Percentiles rank a stretch among this genome's conserved stretches.
phyloP scores from a whole-genome alignment of 2,888 invertebrate genomes.

The Lasioglossum villosulum region DNA sequence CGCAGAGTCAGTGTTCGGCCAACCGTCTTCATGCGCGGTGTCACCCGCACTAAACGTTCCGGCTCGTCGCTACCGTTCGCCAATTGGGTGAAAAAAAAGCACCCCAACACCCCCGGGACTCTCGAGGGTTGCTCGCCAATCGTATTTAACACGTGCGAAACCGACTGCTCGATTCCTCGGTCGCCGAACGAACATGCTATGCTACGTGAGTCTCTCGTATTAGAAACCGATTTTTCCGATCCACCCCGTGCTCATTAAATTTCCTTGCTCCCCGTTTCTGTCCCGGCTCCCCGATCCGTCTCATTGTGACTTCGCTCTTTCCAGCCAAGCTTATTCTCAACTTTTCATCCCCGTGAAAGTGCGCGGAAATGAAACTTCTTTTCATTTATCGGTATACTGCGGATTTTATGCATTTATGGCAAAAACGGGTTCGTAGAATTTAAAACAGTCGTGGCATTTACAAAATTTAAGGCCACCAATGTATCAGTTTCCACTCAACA shows the following conservation, averaged over 20 bases:
- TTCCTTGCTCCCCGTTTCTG: too few species aligned
- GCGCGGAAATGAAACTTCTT: neutral
- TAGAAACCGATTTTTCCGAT: too few species aligned
- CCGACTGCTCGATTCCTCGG: neutral
- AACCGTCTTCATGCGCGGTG: conserved; percentile 77
- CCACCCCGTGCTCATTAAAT: too few species aligned
- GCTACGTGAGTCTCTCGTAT: conserved; percentile 70
- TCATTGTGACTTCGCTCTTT: too few species aligned
- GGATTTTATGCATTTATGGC: too few species aligned
- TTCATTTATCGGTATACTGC: too few species aligned
- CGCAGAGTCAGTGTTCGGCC: conserved; percentile 77
- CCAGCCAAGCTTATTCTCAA: too few species aligned
- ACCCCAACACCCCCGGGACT: neutral
- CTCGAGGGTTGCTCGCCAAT: neutral
- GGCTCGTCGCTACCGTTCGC: neutral
- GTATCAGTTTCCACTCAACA: too few species aligned
- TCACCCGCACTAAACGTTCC: conserved; percentile 34
- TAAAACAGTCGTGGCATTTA: too few species aligned
- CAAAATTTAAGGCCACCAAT: too few species aligned
- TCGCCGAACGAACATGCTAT: conserved; percentile 64
- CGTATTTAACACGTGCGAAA: conserved; percentile 18
- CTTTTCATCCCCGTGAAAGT: neutral
- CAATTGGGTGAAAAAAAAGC: neutral
- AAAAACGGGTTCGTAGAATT: too few species aligned
- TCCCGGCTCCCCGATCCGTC: too few species aligned